Base-by-base conservation (phyloP, 2,797 vertebrate genomes). In the Acanthiza pusilla region DNA sequence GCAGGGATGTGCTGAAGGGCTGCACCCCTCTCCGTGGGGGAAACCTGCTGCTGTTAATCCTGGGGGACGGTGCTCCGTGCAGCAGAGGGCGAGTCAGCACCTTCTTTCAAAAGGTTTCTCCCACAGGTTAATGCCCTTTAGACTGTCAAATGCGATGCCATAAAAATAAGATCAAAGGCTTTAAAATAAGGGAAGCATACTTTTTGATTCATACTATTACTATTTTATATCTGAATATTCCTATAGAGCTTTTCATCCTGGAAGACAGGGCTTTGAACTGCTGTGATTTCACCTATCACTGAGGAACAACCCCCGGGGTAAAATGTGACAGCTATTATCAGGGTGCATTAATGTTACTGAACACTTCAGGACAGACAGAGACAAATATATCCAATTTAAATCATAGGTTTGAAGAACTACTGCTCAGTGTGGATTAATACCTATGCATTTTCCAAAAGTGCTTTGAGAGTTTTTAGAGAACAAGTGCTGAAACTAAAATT, bases 211-310 rank as follows among this genome's bases (percentile, higher is more conserved):
- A 61, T 34, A 93, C 91, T 95, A 97, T 94, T 96, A 96, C 94
- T 96, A 94, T 96, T 96, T 97, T 94, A 95, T 95, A 95, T 93
- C 90, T 94, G 93, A 94, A 94, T 97, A 96, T 96, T 95, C 89
- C 83, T 92, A 94, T 47, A 71, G 85, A 89, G 85, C 88, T 91
- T 96, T 94, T 96, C 83, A 94, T 96, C 85, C 91, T 87, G 67
- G 89, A 96, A 91, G 94, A 96, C 88, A 85, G 89, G 74, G 40
- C 95, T 97, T 94, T 95, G 94, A 96, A 96, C 94, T 95, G 91
- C 93, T 94, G 51, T 87, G 93, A 94, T 95, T 94, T 95, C 93
- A 95, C 94, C 95, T 96, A 89, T 91, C 95, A 72, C 40, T 40
- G 84, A 96, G 91, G 89, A 96, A 89, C 94, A 95, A 92, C 91